Evolutionary conservation across 2,113 vertebrate genomes (phyloP).

Genomic region (Ameiurus melas): DNA sequence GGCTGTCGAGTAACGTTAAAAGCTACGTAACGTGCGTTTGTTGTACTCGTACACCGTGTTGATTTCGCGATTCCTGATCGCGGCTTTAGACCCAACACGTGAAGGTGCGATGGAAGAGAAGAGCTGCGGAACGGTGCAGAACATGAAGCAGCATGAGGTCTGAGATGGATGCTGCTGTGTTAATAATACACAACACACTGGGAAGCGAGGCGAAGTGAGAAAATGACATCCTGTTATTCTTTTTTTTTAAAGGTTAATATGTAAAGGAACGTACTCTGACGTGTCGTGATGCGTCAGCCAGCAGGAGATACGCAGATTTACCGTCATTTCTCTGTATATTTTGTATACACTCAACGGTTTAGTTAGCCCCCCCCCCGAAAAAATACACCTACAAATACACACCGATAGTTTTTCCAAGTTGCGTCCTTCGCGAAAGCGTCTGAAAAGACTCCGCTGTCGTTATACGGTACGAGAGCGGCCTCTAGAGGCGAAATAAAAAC

Average conservation of each 20-base stretch:
- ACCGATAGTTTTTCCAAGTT: no score
- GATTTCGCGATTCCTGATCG: background rate
- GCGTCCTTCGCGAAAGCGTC: background rate
- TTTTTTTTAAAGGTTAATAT: no score
- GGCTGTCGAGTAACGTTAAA: background rate
- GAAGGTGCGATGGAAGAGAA: background rate
- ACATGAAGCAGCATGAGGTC: constrained; percentile 40
- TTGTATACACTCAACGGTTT: background rate
- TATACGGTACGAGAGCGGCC: no score
- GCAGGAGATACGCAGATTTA: no score
- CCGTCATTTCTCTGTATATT: background rate
- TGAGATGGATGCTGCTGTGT: no score
- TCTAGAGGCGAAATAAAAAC: no score
- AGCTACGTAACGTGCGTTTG: background rate
- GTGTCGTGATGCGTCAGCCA: no score
- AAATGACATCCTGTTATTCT: no score
- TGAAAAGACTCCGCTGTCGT: background rate
- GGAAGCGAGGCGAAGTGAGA: no score
- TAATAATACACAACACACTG: no score
- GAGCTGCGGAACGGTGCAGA: background rate
- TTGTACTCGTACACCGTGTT: background rate
- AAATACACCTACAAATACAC: background rate
- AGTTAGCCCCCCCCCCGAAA: background rate
- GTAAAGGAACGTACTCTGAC: no score
- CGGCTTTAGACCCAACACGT: background rate